A percentile compares a stretch with the other conserved stretches of the same genome.
These are phyloP conservation scores for Tetranychus urticae DNA, from an alignment of 1,140 invertebrate genomes.

Conservation along the genomic window DNA sequence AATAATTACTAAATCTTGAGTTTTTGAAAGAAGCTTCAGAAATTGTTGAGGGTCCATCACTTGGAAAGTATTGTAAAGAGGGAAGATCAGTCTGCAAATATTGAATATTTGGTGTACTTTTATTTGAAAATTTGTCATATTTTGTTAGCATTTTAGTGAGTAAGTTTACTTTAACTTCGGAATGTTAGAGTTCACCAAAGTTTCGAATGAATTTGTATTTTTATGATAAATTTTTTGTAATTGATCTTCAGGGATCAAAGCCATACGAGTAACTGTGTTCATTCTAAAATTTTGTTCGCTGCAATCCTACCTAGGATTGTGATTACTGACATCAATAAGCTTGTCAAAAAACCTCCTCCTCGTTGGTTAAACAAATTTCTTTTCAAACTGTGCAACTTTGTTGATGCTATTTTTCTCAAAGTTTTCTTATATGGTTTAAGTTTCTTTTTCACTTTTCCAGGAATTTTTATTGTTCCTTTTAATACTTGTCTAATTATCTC, in stretches of 20 bases:
- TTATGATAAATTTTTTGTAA: background rate
- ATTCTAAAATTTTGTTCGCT: background rate
- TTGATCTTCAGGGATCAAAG: background rate
- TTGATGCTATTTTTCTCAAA: background rate
- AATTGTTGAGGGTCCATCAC: too few relatives aligned
- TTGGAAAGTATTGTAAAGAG: too few relatives aligned
- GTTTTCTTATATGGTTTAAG: background rate
- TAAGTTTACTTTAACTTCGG: background rate
- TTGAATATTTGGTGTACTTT: background rate
- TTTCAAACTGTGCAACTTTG: background rate
- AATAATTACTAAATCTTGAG: too few relatives aligned
- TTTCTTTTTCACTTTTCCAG: background rate
- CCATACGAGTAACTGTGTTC: background rate
- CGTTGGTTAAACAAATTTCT: background rate
- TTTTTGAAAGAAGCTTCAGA: too few relatives aligned
- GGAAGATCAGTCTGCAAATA: background rate
- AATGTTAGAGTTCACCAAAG: background rate
- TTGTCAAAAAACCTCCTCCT: background rate
- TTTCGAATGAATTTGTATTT: background rate
- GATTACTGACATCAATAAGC: background rate
- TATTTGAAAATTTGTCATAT: background rate
- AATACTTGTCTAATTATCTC: background rate
- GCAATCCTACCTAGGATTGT: background rate
- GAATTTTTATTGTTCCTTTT: background rate
- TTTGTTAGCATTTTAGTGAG: background rate